Base-by-base conservation (phyloP, 2,888 invertebrate species). In the Nephrotoma appendiculata region DNA sequence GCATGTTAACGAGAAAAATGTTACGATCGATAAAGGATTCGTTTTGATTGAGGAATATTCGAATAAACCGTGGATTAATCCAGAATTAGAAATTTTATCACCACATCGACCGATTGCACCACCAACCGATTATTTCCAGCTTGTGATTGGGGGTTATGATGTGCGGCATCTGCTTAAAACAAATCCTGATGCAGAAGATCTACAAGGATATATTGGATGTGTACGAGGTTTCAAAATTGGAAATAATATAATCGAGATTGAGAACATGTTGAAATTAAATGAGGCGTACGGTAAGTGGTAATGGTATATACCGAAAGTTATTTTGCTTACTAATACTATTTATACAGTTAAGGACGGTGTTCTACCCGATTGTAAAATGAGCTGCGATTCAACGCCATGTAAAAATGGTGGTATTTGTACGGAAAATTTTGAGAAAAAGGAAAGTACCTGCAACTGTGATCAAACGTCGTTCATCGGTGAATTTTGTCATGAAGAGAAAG, bases 401-500 rank as follows among this genome's bases (percentile, higher is more conserved):
- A 96, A 96, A 89, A 96, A 98, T 89, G 95, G 95, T 84, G 98
- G 98, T 0, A 93, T 95, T 19, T 98, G 98, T 89, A 95, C 96
- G 3, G 98, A 98, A 91, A 96, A 97, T 90, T 98, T 98, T 90
- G 94, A 95, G 12, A 95, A 95, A 88, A 96, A 96, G 89, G 95
- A 96, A 88, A 96, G 96, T 88, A 95, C 95, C 9, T 98, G 98
- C 90, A 95, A 97, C 88, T 98, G 98, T 89, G 96, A 97, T 89
- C 94, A 96, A 88, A 98, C 98, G 0, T 98, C 97, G 87, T 98
- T 97, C 90, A 95, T 96, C 88, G 98, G 98, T 12, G 96, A 97
- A 89, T 94, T 95, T 89, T 98, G 98, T 89, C 95, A 95, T 88
- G 96, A 97, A 91, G 97, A 98, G 90, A 97, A 97, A 90, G 98